These are phyloP conservation scores for Myiotriccus ornatus DNA, from an alignment of 2,797 vertebrate genomes.

Conservation along the genomic window DNA sequence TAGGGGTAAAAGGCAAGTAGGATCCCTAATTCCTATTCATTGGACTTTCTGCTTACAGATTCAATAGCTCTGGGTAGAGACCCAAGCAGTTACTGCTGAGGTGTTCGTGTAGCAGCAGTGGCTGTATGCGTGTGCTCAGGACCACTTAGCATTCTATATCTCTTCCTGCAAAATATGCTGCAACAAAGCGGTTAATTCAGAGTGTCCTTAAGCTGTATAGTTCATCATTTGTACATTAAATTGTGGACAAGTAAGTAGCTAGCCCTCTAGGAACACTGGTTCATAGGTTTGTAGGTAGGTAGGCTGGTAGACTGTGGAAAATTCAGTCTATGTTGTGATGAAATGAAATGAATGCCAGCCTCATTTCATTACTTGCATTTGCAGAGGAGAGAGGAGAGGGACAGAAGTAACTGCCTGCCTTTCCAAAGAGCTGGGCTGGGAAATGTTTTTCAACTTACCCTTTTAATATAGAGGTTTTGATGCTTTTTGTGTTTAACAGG, in stretches of 20 bases:
- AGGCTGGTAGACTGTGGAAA: neutral
- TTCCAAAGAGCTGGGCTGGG: neutral
- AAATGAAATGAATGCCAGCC: neutral
- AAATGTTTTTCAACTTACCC: neutral
- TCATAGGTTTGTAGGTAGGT: neutral
- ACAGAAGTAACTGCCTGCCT: constrained; percentile 17
- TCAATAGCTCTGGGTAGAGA: neutral
- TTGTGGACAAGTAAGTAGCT: neutral
- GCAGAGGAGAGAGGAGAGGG: neutral
- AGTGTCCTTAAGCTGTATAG: neutral
- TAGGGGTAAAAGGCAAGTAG: neutral
- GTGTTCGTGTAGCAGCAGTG: neutral
- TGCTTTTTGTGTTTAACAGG: constrained; percentile 6
- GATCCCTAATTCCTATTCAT: neutral
- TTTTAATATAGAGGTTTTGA: constrained; percentile 16
- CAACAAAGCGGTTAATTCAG: neutral
- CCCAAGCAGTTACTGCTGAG: neutral
- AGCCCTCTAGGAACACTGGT: neutral
- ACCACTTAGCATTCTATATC: neutral
- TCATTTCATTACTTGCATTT: neutral
- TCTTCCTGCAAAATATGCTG: neutral
- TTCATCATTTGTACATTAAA: neutral
- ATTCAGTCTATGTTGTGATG: neutral
- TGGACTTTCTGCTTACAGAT: neutral
- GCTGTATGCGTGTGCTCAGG: neutral